Evolutionary conservation across 1,140 invertebrate genomes (phyloP).

Genomic region (Dysdera silvatica): DNA sequence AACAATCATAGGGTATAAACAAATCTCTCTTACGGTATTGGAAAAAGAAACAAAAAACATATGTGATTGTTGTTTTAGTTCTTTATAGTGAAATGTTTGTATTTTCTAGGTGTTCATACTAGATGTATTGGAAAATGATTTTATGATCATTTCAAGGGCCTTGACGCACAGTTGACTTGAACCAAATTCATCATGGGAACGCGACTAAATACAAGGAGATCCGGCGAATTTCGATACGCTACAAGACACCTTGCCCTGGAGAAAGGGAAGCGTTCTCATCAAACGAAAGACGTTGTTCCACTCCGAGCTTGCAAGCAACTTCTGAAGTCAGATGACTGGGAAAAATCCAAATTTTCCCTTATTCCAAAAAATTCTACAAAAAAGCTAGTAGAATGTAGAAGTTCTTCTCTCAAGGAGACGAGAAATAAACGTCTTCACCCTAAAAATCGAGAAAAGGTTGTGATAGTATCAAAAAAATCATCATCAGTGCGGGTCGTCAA

Average conservation of each 20-base stretch:
- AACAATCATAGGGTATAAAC: too few relatives aligned
- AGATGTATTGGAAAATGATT: too few relatives aligned
- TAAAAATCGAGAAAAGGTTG: slow-evolving; percentile 16
- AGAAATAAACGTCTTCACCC: background rate
- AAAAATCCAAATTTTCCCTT: slow-evolving; percentile 3
- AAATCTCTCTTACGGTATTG: too few relatives aligned
- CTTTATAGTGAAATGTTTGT: too few relatives aligned
- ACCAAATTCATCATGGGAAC: too few relatives aligned
- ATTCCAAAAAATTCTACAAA: slow-evolving; percentile 11
- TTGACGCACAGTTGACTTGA: too few relatives aligned
- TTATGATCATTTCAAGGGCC: too few relatives aligned
- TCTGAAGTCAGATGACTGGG: slow-evolving; percentile 8
- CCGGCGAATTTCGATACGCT: slow-evolving; percentile 11
- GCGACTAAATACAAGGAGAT: too few relatives aligned
- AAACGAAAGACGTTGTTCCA: slow-evolving; percentile 1
- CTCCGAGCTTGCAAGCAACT: slow-evolving; percentile 9
- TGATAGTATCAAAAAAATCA: slow-evolving; percentile 23
- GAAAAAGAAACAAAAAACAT: too few relatives aligned
- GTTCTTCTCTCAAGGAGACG: background rate
- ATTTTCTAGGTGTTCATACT: too few relatives aligned
- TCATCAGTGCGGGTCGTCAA: slow-evolving; percentile 26
- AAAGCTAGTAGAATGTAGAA: background rate
- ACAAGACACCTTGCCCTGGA: slow-evolving; percentile 8
- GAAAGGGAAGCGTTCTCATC: background rate
- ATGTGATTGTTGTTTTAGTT: too few relatives aligned